Conservation (phyloP, 2,888 invertebrate genomes). For the Pterostichus niger region DNA sequence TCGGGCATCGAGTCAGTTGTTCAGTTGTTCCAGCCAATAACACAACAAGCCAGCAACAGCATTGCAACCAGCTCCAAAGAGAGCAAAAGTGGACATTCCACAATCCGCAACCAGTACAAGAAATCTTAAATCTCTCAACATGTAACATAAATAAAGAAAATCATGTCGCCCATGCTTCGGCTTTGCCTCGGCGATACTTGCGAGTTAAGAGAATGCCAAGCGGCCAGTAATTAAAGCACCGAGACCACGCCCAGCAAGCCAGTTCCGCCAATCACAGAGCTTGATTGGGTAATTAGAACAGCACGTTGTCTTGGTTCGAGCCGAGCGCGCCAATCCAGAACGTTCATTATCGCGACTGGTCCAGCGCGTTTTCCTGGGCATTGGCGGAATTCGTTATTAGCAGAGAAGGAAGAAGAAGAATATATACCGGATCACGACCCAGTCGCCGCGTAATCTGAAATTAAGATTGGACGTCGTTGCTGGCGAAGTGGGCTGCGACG, state of each 20-base stretch:
- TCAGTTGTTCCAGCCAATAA: background rate
- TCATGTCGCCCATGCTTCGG: background rate
- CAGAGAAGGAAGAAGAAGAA: constrained; percentile 54
- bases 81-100: constrained; percentile 10
- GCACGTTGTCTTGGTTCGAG: constrained; percentile 66
- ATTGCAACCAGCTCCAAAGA: constrained; percentile 1
- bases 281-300: constrained; percentile 68
- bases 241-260: constrained; percentile 50
- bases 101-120: constrained; percentile 15
- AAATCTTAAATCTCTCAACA: constrained; percentile 20
- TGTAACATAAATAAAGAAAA: constrained; percentile 22
- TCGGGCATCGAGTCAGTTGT: constrained; percentile 18
- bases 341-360: constrained; percentile 74
- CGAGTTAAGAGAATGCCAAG: constrained; percentile 67
- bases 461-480: constrained; percentile 56
- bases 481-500: too few species aligned
- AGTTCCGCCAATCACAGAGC: constrained; percentile 60
- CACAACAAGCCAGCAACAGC: background rate
- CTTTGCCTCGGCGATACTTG: background rate
- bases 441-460: constrained; percentile 58
- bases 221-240: constrained; percentile 68
- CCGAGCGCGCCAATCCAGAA: constrained; percentile 72
- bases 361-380: constrained; percentile 63
- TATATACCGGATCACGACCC: constrained; percentile 37
- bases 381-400: constrained; percentile 54